phyloP scores from a whole-genome alignment of 2,113 vertebrate species.

The Clinocottus analis region DNA sequence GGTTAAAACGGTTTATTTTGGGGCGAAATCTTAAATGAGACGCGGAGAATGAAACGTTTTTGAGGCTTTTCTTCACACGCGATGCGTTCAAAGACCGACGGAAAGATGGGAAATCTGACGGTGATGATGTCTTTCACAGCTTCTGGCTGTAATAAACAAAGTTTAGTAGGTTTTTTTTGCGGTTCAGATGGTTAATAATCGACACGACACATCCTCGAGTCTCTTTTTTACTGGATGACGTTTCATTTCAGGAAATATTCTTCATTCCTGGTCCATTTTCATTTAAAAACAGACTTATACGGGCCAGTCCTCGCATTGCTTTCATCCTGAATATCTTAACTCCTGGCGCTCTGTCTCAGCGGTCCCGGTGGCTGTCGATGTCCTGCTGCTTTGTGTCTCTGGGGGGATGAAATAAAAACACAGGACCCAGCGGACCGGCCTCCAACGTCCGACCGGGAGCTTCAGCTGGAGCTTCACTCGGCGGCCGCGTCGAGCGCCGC shows the following conservation, averaged over 20 bases:
- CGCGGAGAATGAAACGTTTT: background rate
- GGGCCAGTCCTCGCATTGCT: background rate
- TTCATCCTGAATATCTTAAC: background rate
- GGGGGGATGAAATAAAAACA: background rate
- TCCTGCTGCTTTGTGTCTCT: background rate
- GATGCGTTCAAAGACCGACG: background rate
- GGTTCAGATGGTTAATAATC: too few species aligned
- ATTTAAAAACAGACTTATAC: background rate
- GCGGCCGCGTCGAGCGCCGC: conserved; percentile 46
- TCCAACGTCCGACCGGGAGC: conserved; percentile 22
- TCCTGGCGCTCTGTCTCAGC: background rate
- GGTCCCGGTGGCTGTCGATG: background rate
- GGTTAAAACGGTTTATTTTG: too few species aligned
- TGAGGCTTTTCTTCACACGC: background rate
- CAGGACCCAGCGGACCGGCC: background rate
- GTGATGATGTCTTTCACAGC: too few species aligned
- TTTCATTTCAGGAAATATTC: background rate
- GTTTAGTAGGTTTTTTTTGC: too few species aligned
- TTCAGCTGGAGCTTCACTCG: conserved; percentile 37
- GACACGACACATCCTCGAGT: too few species aligned
- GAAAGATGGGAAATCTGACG: too few species aligned
- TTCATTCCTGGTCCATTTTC: too few species aligned
- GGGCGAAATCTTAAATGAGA: too few species aligned
- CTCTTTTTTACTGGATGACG: too few species aligned
- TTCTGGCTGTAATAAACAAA: too few species aligned